Conservation (phyloP, 2,888 invertebrate species). For the Iphiclides podalirius region DNA sequence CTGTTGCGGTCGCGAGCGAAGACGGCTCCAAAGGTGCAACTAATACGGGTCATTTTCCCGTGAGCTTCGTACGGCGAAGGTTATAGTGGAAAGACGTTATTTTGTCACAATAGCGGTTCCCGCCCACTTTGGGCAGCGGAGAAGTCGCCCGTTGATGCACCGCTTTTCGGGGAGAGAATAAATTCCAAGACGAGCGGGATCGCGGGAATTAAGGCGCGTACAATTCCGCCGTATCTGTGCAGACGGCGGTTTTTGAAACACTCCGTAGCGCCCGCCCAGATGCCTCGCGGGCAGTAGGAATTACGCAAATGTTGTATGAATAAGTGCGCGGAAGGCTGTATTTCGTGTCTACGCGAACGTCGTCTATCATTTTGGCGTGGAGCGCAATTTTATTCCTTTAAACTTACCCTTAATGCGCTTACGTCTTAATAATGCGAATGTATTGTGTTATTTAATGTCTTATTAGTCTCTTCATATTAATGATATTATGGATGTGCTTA, state of each 20-base stretch:
- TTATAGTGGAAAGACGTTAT: conserved; percentile 74
- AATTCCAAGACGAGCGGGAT: conserved; percentile 64
- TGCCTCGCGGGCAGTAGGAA: conserved; percentile 26
- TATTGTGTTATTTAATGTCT: background rate
- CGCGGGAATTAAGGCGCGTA: conserved; percentile 54
- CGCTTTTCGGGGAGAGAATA: conserved; percentile 71
- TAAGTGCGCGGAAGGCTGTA: conserved; percentile 22
- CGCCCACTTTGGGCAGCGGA: conserved; percentile 71
- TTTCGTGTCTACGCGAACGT: conserved; percentile 20
- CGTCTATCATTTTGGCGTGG: conserved; percentile 17
- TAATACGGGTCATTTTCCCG: conserved; percentile 55
- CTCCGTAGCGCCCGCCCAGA: conserved; percentile 38
- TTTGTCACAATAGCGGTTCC: conserved; percentile 78
- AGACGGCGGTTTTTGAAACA: conserved; percentile 47
- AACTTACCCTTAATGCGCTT: background rate
- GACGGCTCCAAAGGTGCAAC: conserved; percentile 40
- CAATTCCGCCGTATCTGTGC: conserved; percentile 49
- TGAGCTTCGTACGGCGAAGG: conserved; percentile 43
- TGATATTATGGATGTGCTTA: too few species aligned
- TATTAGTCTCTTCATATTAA: background rate
- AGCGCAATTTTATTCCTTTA: conserved; percentile 2
- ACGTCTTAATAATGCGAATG: background rate
- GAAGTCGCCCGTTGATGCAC: conserved; percentile 77
- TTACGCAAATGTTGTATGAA: conserved; percentile 28
- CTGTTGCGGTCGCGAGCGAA: conserved; percentile 49